A percentile compares a stretch with the other conserved stretches of the same genome.
These are phyloP conservation scores for Drosophila sp. DNA, from an alignment of 1,140 invertebrate species.

Conservation along the genomic window DNA sequence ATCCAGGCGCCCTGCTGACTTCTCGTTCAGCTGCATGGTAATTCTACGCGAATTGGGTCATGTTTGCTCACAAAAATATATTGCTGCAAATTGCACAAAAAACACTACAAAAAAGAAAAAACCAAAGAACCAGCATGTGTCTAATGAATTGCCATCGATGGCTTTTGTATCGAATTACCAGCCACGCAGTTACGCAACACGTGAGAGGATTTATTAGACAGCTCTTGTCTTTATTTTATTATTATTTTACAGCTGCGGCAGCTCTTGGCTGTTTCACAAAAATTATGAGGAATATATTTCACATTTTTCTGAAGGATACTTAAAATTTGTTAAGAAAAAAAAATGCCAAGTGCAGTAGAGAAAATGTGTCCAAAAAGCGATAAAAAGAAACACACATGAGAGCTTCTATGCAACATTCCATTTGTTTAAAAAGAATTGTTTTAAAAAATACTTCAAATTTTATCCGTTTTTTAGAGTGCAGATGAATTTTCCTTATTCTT, in stretches of 20 bases:
- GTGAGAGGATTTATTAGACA: conserved; percentile 38
- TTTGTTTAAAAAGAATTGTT: too few species aligned
- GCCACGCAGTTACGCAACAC: conserved; percentile 49
- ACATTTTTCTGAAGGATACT: background rate
- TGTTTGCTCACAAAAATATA: conserved; percentile 60
- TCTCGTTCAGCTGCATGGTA: conserved; percentile 18
- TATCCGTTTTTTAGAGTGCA: too few species aligned
- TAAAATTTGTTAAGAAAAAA: background rate
- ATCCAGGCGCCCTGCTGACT: conserved; percentile 37
- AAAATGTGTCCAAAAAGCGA: background rate
- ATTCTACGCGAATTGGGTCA: conserved; percentile 62
- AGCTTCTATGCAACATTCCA: too few species aligned
- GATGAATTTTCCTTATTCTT: too few species aligned
- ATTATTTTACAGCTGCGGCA: conserved; percentile 35
- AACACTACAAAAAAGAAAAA: conserved; percentile 10
- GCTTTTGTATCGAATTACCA: conserved; percentile 43
- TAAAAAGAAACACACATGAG: too few species aligned
- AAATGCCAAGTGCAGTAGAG: too few species aligned
- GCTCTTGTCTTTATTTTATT: conserved; percentile 16
- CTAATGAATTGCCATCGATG: conserved; percentile 68
- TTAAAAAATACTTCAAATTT: too few species aligned
- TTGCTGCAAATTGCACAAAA: conserved; percentile 61
- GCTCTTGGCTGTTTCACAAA: background rate
- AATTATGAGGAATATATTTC: conserved; percentile 4
- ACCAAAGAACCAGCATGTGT: conserved; percentile 59